Base-by-base conservation (phyloP, 2,113 vertebrate species). In the Scatophagus argus region DNA sequence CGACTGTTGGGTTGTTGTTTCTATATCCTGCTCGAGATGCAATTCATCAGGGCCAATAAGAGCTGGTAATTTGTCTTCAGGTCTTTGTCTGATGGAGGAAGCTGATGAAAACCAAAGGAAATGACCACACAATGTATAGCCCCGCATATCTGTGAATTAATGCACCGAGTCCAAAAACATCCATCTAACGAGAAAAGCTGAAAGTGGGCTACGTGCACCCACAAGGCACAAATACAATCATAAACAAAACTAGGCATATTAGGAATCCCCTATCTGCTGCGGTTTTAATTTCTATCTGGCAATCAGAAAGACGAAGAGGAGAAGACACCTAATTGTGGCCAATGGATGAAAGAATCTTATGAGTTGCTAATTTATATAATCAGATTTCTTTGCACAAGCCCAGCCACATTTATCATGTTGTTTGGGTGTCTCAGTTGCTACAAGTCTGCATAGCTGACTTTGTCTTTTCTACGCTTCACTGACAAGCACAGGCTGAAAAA, bases 41-140 rank as follows among this genome's bases (percentile, higher is more conserved):
- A 88, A 91, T 92, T 87, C 83, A 93, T 93, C 11, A 55, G 84
- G 51, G 49, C 76, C 93, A 94, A 92, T 93, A 93, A 91, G 86
- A 88, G 84, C 74, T 29, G 77, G 71, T 81, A 64, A 93, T 93
- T 90, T 81, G 88, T 94, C 92, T 92, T 83, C 70, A 68, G 71
- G 80, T 86, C 77, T 89, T 91, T 92, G 87, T 88, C 89, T 92
- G 85, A 92, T 89, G 81, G 72, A 85, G 82, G 79, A 89, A 90
- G 81, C 87, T 90, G 92, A 93, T 90, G 88, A 90, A 90, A 90
- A 89, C 81, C 67, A 80, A 68, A 82, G 77, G 79, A 87, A 93
- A 87, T 87, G 84, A 82, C 87, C 81, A 65, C 64, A 69, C 66
- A 56, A 80, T 47, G 70, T 73, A 83, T 69, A 80, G 85, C 49